Evolutionary conservation across 1,140 invertebrate species (phyloP), one percentile per base, ranked within the genome.

Genomic region (Aplysia californica): DNA sequence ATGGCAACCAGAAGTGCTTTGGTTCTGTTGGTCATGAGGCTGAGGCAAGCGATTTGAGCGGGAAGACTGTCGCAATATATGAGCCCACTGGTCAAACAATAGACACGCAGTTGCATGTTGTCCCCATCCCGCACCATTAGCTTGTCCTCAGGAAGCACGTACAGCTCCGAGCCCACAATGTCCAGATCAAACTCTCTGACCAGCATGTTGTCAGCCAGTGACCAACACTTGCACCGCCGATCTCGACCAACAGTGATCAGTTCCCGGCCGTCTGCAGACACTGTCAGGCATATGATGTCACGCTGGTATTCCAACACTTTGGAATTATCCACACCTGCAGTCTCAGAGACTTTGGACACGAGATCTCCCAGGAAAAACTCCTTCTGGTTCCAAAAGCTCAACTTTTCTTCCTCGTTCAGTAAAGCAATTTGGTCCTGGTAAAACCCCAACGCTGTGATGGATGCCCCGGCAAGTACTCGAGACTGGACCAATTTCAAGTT

Each of bases 141-240:
- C 21, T 38, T 71, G 10, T 23, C 35, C 33, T 66, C 38, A 2
- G 23, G 26, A n/a, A 31, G 70, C 1, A 31, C 38, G 10, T 73
- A 29, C 23, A 86, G 18, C 6, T 81, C 73, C 50, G 80, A 65
- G 15, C 71, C 69, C n/a, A 29, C 31, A 0, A 85, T 75, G 3
- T 65, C 75, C 0, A 83, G 64, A 31, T 78, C 21, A 56, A 80
- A 74, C 20, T 69, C 71, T 18, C 67, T 36, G 29, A 76, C n/a
- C 23, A 66, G 59, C n/a, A 15, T 35, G 39, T 6, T 0, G 77
- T 44, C 23, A 31, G 71, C 31, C 0, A 82, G n/a, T 21, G 75
- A 68, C 84, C 84, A 86, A 10, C 83, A 64, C 20, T 66, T 44
- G 65, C 2, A 84, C 39, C 38, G 55, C 38, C 18, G 67, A 71